Conservation (phyloP, 2,888 invertebrate species). For the Folsomia candida region DNA sequence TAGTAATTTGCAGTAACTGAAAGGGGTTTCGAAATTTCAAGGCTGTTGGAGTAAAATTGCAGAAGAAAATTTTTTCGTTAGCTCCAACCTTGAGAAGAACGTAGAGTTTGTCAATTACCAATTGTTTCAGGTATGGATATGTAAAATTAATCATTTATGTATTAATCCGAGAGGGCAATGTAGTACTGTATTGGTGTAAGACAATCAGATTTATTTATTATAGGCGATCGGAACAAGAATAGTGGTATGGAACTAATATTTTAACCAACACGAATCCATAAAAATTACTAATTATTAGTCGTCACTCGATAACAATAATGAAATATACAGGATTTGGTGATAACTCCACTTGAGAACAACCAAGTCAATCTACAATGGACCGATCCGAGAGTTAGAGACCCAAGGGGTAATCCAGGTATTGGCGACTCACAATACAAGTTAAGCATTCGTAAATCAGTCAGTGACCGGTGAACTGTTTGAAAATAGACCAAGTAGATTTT, state of each 20-base stretch:
- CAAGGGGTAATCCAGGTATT: too few relatives aligned
- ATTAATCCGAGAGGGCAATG: too few relatives aligned
- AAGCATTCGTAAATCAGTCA: background rate
- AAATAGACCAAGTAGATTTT: background rate
- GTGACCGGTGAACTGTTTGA: background rate
- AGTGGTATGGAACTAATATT: too few relatives aligned
- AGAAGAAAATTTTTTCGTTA: conserved; percentile 9
- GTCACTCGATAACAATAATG: too few relatives aligned
- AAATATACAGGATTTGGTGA: background rate
- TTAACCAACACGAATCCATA: too few relatives aligned
- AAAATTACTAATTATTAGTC: too few relatives aligned
- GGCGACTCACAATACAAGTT: too few relatives aligned
- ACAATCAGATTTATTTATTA: too few relatives aligned
- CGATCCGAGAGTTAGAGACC: background rate
- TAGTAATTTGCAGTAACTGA: too few relatives aligned
- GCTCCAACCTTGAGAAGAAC: background rate
- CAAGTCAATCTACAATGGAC: background rate
- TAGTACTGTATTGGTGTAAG: too few relatives aligned
- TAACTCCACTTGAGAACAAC: background rate
- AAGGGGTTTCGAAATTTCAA: too few relatives aligned
- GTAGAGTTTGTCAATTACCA: conserved; percentile 3
- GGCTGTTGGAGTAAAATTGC: conserved; percentile 14
- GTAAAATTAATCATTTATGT: background rate
- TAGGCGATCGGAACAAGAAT: too few relatives aligned
- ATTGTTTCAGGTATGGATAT: background rate